Evolutionary conservation across 2,888 invertebrate species (phyloP).

Genomic region (Taenaris catops): DNA sequence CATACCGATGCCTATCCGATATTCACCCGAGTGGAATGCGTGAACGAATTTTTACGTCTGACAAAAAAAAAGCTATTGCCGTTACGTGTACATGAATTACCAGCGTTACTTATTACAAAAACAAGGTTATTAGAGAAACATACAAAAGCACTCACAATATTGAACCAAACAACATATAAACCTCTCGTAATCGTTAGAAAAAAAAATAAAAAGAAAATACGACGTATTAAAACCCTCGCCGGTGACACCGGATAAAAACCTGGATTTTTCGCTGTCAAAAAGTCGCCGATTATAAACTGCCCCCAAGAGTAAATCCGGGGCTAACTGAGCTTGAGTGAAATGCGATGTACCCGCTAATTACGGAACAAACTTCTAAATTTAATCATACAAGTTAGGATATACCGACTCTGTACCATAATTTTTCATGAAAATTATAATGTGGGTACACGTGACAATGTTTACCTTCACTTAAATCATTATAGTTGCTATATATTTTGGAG

Average conservation of each 20-base stretch:
- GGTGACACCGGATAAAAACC: constrained; percentile 14
- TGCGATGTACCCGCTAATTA: constrained; percentile 73
- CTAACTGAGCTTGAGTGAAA: constrained; percentile 68
- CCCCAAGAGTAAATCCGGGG: constrained; percentile 30
- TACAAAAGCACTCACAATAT: no score
- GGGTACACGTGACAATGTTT: constrained; percentile 21
- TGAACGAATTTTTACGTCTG: no score
- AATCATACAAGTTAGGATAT: constrained; percentile 73
- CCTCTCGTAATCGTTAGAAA: no score
- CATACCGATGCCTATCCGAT: no score
- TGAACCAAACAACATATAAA: no score
- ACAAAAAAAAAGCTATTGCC: no score
- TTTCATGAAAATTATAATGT: constrained; percentile 47
- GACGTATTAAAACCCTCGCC: constrained; percentile 10
- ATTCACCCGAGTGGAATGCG: no score
- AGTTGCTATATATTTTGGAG: no score
- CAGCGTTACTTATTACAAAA: no score
- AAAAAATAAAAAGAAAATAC: constrained; percentile 1
- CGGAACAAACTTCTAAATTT: constrained; percentile 72
- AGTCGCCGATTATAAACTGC: constrained; percentile 29
- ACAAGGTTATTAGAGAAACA: no score
- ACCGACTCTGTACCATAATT: constrained; percentile 59
- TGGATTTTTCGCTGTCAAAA: constrained; percentile 28
- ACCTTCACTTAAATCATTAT: neutral
- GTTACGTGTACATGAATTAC: no score